Base-by-base conservation (phyloP, 2,113 vertebrate species). In the Syrrhaptes paradoxus region DNA sequence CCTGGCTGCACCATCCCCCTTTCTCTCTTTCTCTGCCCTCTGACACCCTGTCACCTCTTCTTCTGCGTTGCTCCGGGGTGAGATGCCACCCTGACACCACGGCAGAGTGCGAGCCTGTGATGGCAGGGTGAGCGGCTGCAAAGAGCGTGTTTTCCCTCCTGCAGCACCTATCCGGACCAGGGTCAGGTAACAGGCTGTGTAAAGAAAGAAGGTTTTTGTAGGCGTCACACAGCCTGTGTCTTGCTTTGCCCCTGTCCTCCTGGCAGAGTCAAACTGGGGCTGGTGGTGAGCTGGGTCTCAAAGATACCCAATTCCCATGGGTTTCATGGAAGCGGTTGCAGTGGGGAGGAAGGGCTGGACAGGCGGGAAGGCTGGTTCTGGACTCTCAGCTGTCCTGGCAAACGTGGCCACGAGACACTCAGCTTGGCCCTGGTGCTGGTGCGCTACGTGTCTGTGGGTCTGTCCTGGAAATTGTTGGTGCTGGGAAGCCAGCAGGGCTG, bases 1-100 rank as follows among this genome's bases (percentile, higher is more conserved):
- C 58, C 13, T 0, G 0, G n/a, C 48, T 43, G 9, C 29, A 9
- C 7, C 6, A 43, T 15, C 26, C 13, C 12, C 10, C 10, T 2
- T 76, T 78, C 31, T 85, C 21, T 79, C 51, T 55, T 45, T 72
- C 52, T 59, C 36, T 87, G 34, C 34, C 17, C 21, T 75, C 25
- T 1, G 4, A 9, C 13, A 31, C 12, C 28, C 8, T 16, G 13
- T 66, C 34, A 9, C 46, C 25, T 52, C 41, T 54, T 32, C 49
- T 68, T 25, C 70, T 62, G 3, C 16, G 1, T 28, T 66, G 21
- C 70, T 74, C 8, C 79, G 34, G 54, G 55, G 34, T 31, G 79
- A 71, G 72, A 17, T 80, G 51, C 51, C 34, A 24, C 62, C 36
- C 49, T 46, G 41, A 26, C 19, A 17, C 31, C 29, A 1, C 6